A percentile compares a stretch with the other conserved stretches of the same genome.
phyloP scores from a whole-genome alignment of 2,888 invertebrate genomes.

The Galeruca laticollis region DNA sequence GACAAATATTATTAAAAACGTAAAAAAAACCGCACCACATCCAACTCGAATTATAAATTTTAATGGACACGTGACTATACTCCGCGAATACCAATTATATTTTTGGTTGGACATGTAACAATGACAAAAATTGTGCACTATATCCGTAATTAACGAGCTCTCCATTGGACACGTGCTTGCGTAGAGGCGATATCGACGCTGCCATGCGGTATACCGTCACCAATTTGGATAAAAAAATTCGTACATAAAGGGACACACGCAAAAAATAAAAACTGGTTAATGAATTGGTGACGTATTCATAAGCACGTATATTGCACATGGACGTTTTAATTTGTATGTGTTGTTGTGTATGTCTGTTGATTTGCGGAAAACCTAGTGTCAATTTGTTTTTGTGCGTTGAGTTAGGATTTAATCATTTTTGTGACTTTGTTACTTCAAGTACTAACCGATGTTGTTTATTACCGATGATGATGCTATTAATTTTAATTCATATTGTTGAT shows the following conservation, averaged over 20 bases:
- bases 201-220: slow-evolving; percentile 46
- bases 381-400: background rate
- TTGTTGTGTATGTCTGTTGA: background rate
- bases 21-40: background rate
- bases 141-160: slow-evolving; percentile 50
- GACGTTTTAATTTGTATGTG: background rate
- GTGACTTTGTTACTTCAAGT: background rate
- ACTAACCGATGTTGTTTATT: too few species aligned
- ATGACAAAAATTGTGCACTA: slow-evolving; percentile 54
- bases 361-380: background rate
- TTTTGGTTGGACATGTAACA: slow-evolving; percentile 49
- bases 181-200: slow-evolving; percentile 15
- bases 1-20: too few species aligned
- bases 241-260: slow-evolving; percentile 18
- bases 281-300: slow-evolving; percentile 31
- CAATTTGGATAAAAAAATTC: slow-evolving; percentile 22
- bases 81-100: slow-evolving; percentile 50
- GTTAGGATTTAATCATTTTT: too few species aligned
- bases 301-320: slow-evolving; percentile 26
- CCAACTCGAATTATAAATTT: slow-evolving; percentile 6
- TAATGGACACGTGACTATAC: slow-evolving; percentile 36
- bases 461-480: too few species aligned
- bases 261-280: slow-evolving; percentile 32
- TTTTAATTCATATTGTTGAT: too few species aligned
- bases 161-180: slow-evolving; percentile 50